A percentile compares a stretch with the other conserved stretches of the same genome.
Conservation (phyloP, 2,888 invertebrate genomes). For the Phengaris arion region DNA sequence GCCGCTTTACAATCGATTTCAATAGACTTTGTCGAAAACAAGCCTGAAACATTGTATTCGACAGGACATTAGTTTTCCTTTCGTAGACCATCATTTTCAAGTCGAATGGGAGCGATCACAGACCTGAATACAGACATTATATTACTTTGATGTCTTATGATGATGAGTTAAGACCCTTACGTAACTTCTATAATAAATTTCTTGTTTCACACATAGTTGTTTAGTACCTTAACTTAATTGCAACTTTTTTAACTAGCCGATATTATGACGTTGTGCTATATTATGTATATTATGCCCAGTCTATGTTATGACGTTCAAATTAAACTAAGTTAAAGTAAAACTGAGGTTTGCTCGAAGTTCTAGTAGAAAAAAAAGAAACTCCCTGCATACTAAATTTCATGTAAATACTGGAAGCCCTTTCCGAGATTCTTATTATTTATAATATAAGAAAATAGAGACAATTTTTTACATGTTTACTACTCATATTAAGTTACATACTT, state of each 20-base stretch:
- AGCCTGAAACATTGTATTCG: background rate
- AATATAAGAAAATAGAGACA: background rate
- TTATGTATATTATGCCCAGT: too few relatives aligned
- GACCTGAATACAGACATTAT: background rate
- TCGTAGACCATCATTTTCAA: background rate
- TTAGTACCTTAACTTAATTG: background rate
- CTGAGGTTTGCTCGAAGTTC: too few relatives aligned
- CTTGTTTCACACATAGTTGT: too few relatives aligned
- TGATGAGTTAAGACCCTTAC: too few relatives aligned
- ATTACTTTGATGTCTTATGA: too few relatives aligned
- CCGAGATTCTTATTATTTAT: background rate
- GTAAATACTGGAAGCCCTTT: too few relatives aligned
- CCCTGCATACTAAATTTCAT: too few relatives aligned
- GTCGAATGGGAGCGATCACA: background rate
- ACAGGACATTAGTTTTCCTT: background rate
- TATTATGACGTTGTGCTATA: too few relatives aligned
- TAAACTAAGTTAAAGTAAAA: too few relatives aligned
- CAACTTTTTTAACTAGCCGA: background rate
- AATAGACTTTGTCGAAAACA: constrained; percentile 3
- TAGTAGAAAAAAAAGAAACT: too few relatives aligned
- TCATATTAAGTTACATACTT: background rate
- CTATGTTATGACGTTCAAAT: too few relatives aligned
- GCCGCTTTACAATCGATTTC: background rate
- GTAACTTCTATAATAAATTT: background rate
- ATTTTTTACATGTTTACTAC: background rate